Base-by-base conservation (phyloP, 2,113 vertebrate genomes). In the Symphodus melops region DNA sequence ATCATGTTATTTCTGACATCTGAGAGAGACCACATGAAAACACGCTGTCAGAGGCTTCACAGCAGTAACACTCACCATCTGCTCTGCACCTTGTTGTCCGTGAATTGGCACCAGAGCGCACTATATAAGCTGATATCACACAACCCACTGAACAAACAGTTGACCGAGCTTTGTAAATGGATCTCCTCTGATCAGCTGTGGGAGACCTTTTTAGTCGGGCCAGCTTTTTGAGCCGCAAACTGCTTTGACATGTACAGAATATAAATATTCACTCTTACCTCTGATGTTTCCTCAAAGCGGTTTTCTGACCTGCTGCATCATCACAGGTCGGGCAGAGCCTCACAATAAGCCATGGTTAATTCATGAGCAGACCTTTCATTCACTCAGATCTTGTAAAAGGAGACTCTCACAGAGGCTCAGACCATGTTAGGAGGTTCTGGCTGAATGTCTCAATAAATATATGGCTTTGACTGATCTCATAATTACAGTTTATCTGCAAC, bases 401-500 rank as follows among this genome's bases (percentile, higher is more conserved):
- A 68, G 53, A 56, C 20, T 66, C 48, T 72, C 39, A 36, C 41
- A 36, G 37, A 33, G 33, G 51, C 23, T 54, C 65, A 56, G 75
- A 73, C 54, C 60, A 49, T 33, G 5, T 36, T 66, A 68, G 71
- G 74, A 88, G 75, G 41, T 54, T 70, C 56, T 75, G 56, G 51
- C 36, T 81, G 19, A 81, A 73, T 21, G 42, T 82, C 60, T 68
- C 19, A 68, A 81, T 75, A 68, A 83, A 75, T 75, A 69, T 65
- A 65, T 20, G 58, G 66, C 64, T 75, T 59, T 69, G 60, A 58
- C 73, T 86, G 76, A 90, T 80, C 88, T 89, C 72, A 85, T 90
- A 86, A 89, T 88, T 85, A 65, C 69, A 72, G 84, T 77, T 71
- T 73, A 48, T 77, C 69, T 73, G 39, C 46, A 68, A 44, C 55